These are phyloP conservation scores for Drosophila subquinaria DNA, from an alignment of 2,888 invertebrate species.

Conservation along the genomic window DNA sequence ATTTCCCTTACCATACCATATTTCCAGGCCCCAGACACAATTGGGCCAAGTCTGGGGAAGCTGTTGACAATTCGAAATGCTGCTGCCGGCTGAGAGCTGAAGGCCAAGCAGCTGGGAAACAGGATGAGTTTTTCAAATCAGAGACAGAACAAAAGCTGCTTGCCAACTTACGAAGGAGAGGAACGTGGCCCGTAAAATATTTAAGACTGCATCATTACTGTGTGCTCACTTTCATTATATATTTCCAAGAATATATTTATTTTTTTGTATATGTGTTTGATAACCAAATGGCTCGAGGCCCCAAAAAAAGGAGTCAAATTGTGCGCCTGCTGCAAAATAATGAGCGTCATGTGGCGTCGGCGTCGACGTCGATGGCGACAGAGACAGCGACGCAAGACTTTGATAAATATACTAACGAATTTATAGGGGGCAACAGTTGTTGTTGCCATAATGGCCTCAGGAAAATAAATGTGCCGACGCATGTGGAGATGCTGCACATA, in stretches of 20 bases:
- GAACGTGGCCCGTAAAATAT: conserved; percentile 60
- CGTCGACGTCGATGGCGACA: neutral
- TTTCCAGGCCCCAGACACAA: conserved; percentile 49
- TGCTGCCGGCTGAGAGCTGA: conserved; percentile 24
- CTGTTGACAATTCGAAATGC: conserved; percentile 72
- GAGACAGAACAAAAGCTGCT: conserved; percentile 56
- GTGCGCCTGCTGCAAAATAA: conserved; percentile 66
- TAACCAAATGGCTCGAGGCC: conserved; percentile 1
- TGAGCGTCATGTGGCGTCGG: conserved; percentile 69
- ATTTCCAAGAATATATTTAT: neutral
- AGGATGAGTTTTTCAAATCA: conserved; percentile 44
- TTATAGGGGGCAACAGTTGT: conserved; percentile 71
- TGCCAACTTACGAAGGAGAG: conserved; percentile 28
- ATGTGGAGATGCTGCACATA: conserved; percentile 31
- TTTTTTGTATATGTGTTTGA: conserved; percentile 4
- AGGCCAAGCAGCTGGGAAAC: conserved; percentile 30
- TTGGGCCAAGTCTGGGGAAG: conserved; percentile 59
- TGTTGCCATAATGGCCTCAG: conserved; percentile 45
- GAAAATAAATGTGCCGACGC: conserved; percentile 62
- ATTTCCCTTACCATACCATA: conserved; percentile 8
- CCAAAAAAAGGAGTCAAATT: conserved; percentile 18
- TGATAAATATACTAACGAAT: conserved; percentile 73
- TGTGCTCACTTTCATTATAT: conserved; percentile 52
- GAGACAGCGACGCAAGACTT: conserved; percentile 11
- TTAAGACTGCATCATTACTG: conserved; percentile 60